Percentiles rank a stretch among this genome's conserved stretches.
phyloP scores from a whole-genome alignment of 2,888 invertebrate species.

The Drosophila fulvimacula region DNA sequence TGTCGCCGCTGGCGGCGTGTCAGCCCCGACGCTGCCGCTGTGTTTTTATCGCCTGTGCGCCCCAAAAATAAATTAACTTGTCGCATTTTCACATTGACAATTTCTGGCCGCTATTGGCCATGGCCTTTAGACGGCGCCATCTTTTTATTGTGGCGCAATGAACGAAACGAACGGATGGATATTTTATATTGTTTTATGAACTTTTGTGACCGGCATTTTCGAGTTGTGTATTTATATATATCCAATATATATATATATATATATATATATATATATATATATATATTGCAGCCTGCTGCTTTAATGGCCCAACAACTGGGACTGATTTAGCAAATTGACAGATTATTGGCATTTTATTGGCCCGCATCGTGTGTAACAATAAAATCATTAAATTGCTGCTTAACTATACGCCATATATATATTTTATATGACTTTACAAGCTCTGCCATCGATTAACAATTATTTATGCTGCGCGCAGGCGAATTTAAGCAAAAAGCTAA shows the following conservation, averaged over 20 bases:
- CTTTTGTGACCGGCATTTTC: conserved; percentile 49
- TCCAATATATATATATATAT: too few relatives aligned
- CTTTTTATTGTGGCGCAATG: conserved; percentile 44
- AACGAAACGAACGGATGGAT: conserved; percentile 38
- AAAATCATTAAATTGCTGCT: conserved; percentile 49
- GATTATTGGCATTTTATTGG: conserved; percentile 74
- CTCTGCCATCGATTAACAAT: conserved; percentile 33
- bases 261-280: conserved; percentile 1
- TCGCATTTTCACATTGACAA: conserved; percentile 70
- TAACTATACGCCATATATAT: conserved; percentile 12
- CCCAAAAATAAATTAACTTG: conserved; percentile 75
- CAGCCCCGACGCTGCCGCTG: conserved; percentile 26
- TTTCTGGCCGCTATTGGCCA: conserved; percentile 58
- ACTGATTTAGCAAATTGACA: conserved; percentile 79
- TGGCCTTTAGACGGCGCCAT: conserved; percentile 52
- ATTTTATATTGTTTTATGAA: conserved; percentile 78
- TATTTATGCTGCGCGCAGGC: neutral
- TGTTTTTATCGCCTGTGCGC: conserved; percentile 56
- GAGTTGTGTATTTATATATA: conserved; percentile 38
- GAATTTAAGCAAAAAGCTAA: neutral
- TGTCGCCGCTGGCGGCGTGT: conserved; percentile 13
- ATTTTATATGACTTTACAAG: conserved; percentile 22
- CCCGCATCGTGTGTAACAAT: conserved; percentile 25
- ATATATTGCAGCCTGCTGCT: conserved; percentile 24
- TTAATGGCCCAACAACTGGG: conserved; percentile 62